Evolutionary conservation across 2,888 invertebrate species (phyloP).

Genomic region (Rhyacophila evoluta): DNA sequence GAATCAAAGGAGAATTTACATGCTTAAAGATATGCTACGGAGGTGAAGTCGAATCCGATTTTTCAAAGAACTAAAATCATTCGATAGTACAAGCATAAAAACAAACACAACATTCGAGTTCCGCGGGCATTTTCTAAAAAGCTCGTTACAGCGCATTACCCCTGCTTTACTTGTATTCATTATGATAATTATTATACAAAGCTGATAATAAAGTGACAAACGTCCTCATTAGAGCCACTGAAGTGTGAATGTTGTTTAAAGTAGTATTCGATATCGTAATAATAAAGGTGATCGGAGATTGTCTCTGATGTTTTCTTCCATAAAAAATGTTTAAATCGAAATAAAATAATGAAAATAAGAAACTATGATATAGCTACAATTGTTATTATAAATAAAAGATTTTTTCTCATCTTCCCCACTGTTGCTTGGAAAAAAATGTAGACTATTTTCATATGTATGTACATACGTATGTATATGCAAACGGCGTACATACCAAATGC

Average conservation of each 20-base stretch:
- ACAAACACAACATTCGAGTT: slow-evolving; percentile 30
- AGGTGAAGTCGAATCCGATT: not conserved
- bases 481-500: not conserved
- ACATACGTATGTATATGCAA: not conserved
- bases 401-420: not conserved
- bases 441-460: not conserved
- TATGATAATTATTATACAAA: not conserved
- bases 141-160: slow-evolving; percentile 34
- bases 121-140: slow-evolving; percentile 37
- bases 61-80: not conserved
- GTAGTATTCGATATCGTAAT: not conserved
- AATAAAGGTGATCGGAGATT: not conserved
- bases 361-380: not conserved
- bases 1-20: slow-evolving; percentile 36
- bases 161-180: slow-evolving; percentile 20
- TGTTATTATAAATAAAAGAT: no score
- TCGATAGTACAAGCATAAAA: slow-evolving; percentile 20
- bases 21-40: slow-evolving; percentile 24
- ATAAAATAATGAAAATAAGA: slow-evolving; percentile 1
- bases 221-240: slow-evolving; percentile 42
- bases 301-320: not conserved
- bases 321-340: not conserved
- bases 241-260: slow-evolving; percentile 12
- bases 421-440: not conserved
- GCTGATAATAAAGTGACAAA: slow-evolving; percentile 30